Conservation (phyloP, 2,797 vertebrate species). For the Parotocinclus haroldoi region DNA sequence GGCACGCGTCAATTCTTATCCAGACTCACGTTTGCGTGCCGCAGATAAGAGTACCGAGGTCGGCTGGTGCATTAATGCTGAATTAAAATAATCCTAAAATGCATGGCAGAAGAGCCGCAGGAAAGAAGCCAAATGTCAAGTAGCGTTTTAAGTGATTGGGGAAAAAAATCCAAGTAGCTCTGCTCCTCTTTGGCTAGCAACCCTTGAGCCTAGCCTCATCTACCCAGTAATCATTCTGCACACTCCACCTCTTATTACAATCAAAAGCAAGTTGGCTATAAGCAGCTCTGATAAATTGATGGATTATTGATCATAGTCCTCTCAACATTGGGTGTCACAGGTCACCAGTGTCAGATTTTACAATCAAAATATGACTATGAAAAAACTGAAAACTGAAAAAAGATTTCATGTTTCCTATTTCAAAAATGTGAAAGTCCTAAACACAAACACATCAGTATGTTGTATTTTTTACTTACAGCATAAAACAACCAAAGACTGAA, state of each 20-base stretch:
- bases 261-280: conserved; percentile 33
- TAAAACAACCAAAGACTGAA: conserved; percentile 4
- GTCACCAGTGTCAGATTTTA: conserved; percentile 7
- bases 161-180: conserved; percentile 50
- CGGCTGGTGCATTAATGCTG: conserved; percentile 73
- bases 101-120: conserved; percentile 70
- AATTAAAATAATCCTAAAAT: conserved; percentile 79
- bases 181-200: conserved; percentile 46
- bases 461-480: background rate
- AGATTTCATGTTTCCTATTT: background rate
- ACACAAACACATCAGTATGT: no score
- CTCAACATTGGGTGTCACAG: background rate
- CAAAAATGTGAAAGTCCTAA: no score
- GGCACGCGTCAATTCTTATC: conserved; percentile 64
- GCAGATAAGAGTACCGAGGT: conserved; percentile 75
- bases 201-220: conserved; percentile 36
- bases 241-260: conserved; percentile 36
- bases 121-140: conserved; percentile 79
- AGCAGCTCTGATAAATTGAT: conserved; percentile 20
- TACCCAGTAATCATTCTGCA: conserved; percentile 36
- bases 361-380: conserved; percentile 6
- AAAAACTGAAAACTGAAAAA: background rate
- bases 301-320: conserved; percentile 23
- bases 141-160: conserved; percentile 66
- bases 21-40: conserved; percentile 66